Evolutionary conservation across 92 coral and sea anemone species (phyloP), one percentile per base, ranked within the genome.

Genomic region (Epizoanthus fatuus): DNA sequence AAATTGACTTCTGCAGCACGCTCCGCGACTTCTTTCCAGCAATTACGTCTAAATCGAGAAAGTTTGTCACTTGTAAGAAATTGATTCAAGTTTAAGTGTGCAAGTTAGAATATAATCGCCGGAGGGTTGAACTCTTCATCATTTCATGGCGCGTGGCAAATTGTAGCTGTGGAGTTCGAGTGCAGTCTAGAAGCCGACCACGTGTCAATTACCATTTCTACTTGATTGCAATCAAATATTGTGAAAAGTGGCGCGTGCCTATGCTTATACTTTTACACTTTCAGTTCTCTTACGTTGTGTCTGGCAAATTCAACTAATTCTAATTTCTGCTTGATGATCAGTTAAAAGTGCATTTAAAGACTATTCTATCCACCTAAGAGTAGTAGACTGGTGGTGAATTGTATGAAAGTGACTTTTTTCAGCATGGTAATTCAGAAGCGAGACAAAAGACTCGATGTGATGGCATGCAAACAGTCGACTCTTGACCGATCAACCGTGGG

Each of bases 211-310:
- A 77, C 35, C 25, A 19, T 42, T 60, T 77, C 63, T 40, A 19
- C 62, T 59, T 65, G 63, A 77, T 77, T 77, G 70, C 52, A 57
- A 42, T 60, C 82, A 59, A 60, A 60, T 52, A 62, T 69, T 77
- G 32, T 60, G 69, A 60, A 40, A 77, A 77, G 70, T 60, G 82
- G 71, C 82, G 49, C 82, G 82, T 77, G 82, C 70, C 70, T n/a
- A 40, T 69, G 71, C 55, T 77, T 62, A 42, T 8, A 45, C 13
- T 3, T 42, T 77, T 77, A 38, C 17, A 44, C 38, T 75, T 58
- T 11, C 10, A 56, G 13, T 39, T 44, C 58, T 20, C 10, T 22
- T 58, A 14, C 69, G n/a, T 15, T 8, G 51, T 38, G 55, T 59
- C 7, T 1, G 44, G 8, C 10, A 15, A 39, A 40, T 12, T 49